Conservation (phyloP, 2,888 invertebrate genomes). For the Philonicus albiceps region DNA sequence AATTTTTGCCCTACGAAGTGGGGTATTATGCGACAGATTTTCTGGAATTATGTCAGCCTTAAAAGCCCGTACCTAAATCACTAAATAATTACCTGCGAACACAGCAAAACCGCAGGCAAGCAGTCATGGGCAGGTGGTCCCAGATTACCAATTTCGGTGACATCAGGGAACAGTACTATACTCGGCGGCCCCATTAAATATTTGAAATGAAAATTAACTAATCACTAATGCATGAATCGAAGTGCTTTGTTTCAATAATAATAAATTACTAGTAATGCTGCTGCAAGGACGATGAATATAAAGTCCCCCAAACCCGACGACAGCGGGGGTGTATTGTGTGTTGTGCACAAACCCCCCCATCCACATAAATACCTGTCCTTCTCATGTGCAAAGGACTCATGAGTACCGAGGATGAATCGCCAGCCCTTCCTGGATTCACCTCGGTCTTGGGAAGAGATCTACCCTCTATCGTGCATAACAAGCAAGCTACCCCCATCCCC, state of each 20-base stretch:
- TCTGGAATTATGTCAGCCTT: not conserved
- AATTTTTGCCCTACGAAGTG: not conserved
- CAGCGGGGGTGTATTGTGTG: not conserved
- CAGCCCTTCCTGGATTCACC: not conserved
- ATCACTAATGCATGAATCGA: constrained; percentile 10
- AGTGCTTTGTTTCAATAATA: constrained; percentile 11
- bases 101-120: not conserved
- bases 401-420: not conserved
- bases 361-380: not conserved
- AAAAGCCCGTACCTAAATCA: not conserved
- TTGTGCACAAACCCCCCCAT: not conserved
- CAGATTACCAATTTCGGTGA: not conserved
- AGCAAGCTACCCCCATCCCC: too few relatives aligned
- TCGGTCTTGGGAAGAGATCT: not conserved
- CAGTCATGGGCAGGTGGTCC: not conserved
- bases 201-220: constrained; percentile 21
- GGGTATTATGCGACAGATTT: not conserved
- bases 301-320: not conserved
- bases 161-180: not conserved
- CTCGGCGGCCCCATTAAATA: not conserved
- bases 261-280: constrained; percentile 2
- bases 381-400: not conserved
- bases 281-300: not conserved
- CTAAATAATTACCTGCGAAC: not conserved
- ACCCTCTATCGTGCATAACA: not conserved